Percentiles rank a stretch among this genome's conserved stretches.
Conservation (phyloP, 2,797 vertebrate genomes). For the Alosa sapidissima region DNA sequence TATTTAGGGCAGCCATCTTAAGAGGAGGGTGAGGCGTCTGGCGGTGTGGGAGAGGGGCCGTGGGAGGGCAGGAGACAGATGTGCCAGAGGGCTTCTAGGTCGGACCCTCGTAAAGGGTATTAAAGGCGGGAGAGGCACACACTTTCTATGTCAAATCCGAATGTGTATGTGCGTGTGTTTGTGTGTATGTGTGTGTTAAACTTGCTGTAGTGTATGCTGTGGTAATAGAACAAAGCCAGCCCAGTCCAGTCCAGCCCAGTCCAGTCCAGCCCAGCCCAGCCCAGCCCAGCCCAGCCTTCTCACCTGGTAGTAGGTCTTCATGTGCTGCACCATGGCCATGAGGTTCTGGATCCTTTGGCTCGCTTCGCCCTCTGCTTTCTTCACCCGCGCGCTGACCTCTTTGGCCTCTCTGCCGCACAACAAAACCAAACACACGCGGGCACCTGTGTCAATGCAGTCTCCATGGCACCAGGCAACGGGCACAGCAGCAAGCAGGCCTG, state of each 20-base stretch:
- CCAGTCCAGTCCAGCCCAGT: too few species aligned
- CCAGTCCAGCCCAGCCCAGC: neutral
- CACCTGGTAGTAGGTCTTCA: conserved; percentile 92
- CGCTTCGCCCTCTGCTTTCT: conserved; percentile 84
- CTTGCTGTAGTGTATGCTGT: too few species aligned
- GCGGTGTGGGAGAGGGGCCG: conserved; percentile 16
- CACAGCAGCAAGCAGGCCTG: too few species aligned
- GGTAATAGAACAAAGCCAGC: neutral
- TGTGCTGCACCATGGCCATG: conserved; percentile 85
- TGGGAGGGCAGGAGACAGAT: conserved; percentile 33
- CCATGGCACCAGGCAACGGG: neutral
- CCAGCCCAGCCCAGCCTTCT: conserved; percentile 49
- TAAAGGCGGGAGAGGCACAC: neutral
- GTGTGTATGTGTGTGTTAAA: neutral
- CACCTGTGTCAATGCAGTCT: neutral
- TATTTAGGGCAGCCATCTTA: conserved; percentile 71
- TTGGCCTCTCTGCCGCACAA: conserved; percentile 81
- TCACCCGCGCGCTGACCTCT: conserved; percentile 77
- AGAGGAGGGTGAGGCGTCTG: conserved; percentile 49
- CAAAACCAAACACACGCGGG: neutral
- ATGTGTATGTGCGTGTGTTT: neutral
- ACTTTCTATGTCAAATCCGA: neutral
- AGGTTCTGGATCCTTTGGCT: conserved; percentile 88
- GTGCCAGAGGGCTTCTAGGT: conserved; percentile 18
- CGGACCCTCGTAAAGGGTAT: neutral